These are phyloP conservation scores for Galerucella calmariensis DNA, from an alignment of 2,888 invertebrate genomes.

Conservation along the genomic window DNA sequence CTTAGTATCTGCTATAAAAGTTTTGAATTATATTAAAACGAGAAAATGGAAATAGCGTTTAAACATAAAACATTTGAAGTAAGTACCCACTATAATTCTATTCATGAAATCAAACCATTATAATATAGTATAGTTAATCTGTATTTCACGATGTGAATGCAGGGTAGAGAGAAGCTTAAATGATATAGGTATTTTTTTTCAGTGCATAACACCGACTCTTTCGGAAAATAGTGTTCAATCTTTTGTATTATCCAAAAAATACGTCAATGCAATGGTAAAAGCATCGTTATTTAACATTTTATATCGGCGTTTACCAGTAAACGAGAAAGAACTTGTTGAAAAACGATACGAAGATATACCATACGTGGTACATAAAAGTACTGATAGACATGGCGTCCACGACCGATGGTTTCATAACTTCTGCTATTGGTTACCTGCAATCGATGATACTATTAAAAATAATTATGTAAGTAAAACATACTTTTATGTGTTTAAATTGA, in stretches of 20 bases:
- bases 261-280: conserved; percentile 28
- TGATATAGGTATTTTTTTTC: conserved; percentile 11
- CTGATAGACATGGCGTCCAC: conserved; percentile 11
- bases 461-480: conserved; percentile 38
- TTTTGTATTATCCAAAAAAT: conserved; percentile 35
- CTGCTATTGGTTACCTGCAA: conserved; percentile 33
- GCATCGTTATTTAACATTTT: conserved; percentile 40
- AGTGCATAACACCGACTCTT: conserved; percentile 33
- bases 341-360: conserved; percentile 30
- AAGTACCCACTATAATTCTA: background rate
- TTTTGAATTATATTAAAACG: too few relatives aligned
- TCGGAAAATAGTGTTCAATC: conserved; percentile 30
- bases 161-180: too few relatives aligned
- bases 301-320: conserved; percentile 31
- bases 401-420: conserved; percentile 32
- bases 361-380: conserved; percentile 30
- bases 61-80: background rate
- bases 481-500: background rate
- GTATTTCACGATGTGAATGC: too few relatives aligned
- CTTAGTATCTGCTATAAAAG: too few relatives aligned
- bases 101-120: background rate
- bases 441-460: conserved; percentile 37
- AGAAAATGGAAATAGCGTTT: background rate
- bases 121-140: too few relatives aligned
- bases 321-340: conserved; percentile 28